phyloP scores from a whole-genome alignment of 2,113 vertebrate species.

The Indri indri region DNA sequence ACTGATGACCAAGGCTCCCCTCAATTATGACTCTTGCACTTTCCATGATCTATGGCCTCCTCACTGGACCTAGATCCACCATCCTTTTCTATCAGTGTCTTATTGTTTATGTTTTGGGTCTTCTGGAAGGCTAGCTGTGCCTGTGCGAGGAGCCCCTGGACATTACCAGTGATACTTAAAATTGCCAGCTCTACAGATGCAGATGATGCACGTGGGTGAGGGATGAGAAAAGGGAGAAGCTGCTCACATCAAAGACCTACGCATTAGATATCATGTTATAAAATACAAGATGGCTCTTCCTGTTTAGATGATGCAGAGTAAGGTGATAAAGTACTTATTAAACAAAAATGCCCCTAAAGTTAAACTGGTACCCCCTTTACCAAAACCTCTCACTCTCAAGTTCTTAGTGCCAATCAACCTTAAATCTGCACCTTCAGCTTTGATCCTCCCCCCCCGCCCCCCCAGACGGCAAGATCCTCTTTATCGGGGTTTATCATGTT shows the following conservation, averaged over 20 bases:
- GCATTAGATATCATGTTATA: neutral
- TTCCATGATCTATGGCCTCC: neutral
- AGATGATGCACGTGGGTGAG: fast-evolving
- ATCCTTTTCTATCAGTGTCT: neutral
- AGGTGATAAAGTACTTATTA: neutral
- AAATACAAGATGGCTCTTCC: neutral
- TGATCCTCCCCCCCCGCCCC: too few species aligned
- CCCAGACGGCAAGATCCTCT: neutral
- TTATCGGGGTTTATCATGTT: neutral
- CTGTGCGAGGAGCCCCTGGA: neutral
- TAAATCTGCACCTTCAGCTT: neutral
- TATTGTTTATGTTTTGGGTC: neutral
- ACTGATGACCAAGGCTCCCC: neutral
- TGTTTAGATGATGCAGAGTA: neutral
- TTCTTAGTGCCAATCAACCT: neutral
- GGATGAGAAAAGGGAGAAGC: neutral
- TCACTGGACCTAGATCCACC: neutral
- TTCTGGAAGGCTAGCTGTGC: neutral
- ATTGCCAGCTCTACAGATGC: neutral
- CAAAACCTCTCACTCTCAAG: neutral
- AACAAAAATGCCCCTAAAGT: neutral
- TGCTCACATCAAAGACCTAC: neutral
- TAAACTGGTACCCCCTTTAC: neutral
- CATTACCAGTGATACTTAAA: neutral
- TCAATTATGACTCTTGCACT: neutral